Conservation (phyloP, 2,888 invertebrate genomes). For the Muscina levida region DNA sequence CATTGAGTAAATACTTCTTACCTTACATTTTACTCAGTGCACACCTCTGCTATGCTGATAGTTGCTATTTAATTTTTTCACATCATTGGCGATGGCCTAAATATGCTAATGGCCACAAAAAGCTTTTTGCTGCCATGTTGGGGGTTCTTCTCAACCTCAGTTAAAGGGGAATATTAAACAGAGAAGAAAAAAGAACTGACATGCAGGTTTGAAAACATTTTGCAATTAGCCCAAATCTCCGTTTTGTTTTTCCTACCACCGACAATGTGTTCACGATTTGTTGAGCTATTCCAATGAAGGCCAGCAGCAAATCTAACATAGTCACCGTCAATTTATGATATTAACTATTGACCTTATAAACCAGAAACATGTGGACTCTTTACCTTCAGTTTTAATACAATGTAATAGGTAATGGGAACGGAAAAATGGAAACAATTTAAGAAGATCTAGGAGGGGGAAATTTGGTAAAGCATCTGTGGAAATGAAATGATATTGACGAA, state of each 20-base stretch:
- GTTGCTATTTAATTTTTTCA: slow-evolving; percentile 13
- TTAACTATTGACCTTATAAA: slow-evolving; percentile 57
- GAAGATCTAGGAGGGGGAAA: too few species aligned
- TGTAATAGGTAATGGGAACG: too few species aligned
- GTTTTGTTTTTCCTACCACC: slow-evolving; percentile 31
- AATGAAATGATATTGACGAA: too few species aligned
- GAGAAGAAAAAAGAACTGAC: slow-evolving; percentile 7
- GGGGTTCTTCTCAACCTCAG: slow-evolving; percentile 33
- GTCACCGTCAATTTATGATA: slow-evolving; percentile 32
- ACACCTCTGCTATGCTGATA: background rate
- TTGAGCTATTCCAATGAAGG: too few species aligned
- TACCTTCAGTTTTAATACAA: too few species aligned
- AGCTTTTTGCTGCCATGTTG: slow-evolving; percentile 18
- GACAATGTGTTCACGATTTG: too few species aligned
- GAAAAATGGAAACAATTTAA: too few species aligned
- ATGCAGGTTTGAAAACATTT: slow-evolving; percentile 54
- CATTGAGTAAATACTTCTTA: too few species aligned
- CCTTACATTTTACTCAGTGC: background rate
- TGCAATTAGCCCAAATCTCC: slow-evolving; percentile 19
- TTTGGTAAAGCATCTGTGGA: too few species aligned
- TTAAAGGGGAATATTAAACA: background rate
- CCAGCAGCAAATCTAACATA: background rate
- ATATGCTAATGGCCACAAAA: slow-evolving; percentile 32
- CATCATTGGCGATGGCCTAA: slow-evolving; percentile 41
- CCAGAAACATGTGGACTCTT: slow-evolving; percentile 12